Percentiles rank a stretch among this genome's conserved stretches.
Evolutionary conservation across 2,797 vertebrate species (phyloP).

Genomic region (Zalophus californianus): DNA sequence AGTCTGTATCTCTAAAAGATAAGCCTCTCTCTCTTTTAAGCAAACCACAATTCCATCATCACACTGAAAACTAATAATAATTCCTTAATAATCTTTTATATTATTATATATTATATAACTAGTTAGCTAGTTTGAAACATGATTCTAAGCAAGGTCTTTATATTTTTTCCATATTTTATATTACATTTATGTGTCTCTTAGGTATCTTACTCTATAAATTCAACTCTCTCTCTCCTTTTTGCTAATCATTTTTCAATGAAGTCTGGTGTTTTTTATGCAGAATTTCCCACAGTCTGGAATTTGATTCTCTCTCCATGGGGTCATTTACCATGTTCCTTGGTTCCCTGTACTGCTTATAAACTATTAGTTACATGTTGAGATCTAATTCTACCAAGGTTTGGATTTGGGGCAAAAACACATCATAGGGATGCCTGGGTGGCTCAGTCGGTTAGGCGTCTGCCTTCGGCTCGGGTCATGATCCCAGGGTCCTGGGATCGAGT

Average conservation of each 20-base stretch:
- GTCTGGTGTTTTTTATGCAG: not conserved
- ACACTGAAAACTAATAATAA: constrained; percentile 27
- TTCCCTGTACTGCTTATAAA: not conserved
- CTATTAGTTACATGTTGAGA: not conserved
- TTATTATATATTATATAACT: not conserved
- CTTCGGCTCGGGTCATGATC: too few species aligned
- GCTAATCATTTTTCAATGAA: not conserved
- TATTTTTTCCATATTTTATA: not conserved
- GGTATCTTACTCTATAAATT: not conserved
- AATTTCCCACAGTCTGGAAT: not conserved
- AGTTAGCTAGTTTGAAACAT: not conserved
- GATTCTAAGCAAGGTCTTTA: not conserved
- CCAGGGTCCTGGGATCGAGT: too few species aligned
- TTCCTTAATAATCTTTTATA: not conserved
- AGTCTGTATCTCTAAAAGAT: not conserved
- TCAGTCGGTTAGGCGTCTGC: too few species aligned
- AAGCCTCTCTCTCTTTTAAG: not conserved
- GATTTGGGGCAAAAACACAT: not conserved
- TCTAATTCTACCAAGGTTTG: not conserved
- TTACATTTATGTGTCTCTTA: not conserved
- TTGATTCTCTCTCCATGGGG: not conserved
- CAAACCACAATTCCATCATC: not conserved
- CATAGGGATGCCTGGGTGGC: too few species aligned
- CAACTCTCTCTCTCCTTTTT: not conserved
- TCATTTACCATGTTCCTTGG: not conserved